Base-by-base conservation (phyloP, 2,888 invertebrate genomes). In the Brachylomia viminalis region DNA sequence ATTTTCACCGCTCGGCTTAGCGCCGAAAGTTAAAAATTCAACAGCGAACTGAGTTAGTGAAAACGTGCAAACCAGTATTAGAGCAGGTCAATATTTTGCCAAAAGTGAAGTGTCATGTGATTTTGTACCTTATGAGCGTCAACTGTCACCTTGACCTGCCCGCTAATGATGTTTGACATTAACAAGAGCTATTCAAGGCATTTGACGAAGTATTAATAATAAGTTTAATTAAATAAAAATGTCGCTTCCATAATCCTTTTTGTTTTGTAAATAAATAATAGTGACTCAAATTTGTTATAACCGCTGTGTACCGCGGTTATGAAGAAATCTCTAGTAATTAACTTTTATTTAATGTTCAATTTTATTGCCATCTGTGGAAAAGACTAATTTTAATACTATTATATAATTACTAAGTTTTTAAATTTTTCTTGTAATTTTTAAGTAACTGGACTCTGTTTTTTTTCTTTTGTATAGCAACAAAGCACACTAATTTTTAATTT, bases 351-450 rank as follows among this genome's bases (percentile, higher is more conserved):
- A 95, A 95, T 95, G 95, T 96, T 96, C 95, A 95, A 94, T 95
- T 92, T 94, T 94, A 93, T 90, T 96, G 96, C 96, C 96, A 96
- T 96, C 93, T 94, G 92, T 91, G 93, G 92, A 94, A 94, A 96
- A 96, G 96, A 96, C 96, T 96, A 95, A 96, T 95, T 94, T 93
- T 92, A 90, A 90, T 86, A 88, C 91, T 88, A 90, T 87, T 89
- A 89, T 91, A 92, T 92, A 92, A 92, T 93, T 89, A 88, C 88
- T 93, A 93, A 91, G 90, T 90, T 86, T 86, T 79, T 75, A 88
- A 85, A 79, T 87, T 87, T 86, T 85, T 89, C 83, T 82, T 79
- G 77, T 89, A 87, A 83, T 84, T 82, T 86, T 86, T 86, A 86
- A 83, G 75, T 84, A 85, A 83, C 71, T 84, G 86, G 86, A 87